Base-by-base conservation (phyloP, 2,113 vertebrate species). In the Thinocorus orbignyianus region DNA sequence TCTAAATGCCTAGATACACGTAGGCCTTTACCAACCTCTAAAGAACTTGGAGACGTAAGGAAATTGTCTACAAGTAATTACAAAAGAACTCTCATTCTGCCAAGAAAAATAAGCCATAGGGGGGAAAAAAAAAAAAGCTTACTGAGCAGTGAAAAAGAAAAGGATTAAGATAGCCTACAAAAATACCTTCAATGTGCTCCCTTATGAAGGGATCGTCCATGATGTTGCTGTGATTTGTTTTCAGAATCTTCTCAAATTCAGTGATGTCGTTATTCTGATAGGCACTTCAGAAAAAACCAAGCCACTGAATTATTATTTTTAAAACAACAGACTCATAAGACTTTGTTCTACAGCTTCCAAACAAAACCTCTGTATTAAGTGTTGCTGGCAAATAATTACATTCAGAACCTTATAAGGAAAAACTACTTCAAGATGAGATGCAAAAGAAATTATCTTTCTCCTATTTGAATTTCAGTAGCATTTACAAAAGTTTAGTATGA, bases 241-340 rank as follows among this genome's bases (percentile, higher is more conserved):
- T 99, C 96, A 99, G 98, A 98, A 99, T 99, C 98, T 99, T 99
- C 98, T 99, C 99, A 99, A 99, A 99, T 97, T 99, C 99, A 93
- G 99, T 99, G 98, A 99, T 99, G 98, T 99, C 99, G 74, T 99
- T 99, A 98, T 99, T 99, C 98, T 99, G 99, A 98, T 99, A 99
- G 98, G 99, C 99, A 99, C 99, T 99, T 97, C 60, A 46, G 85
- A 62, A 93, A 96, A 52, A 91, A 68, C 6, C 41, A 84, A 46
- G 57, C 86, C 57, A 52, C 14, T 22, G 23, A 66, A 78, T 86
- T 86, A 86, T 28, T 70, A 23, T 48, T 79, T 97, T 82, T 85
- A 68, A 42, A 90, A 81, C 89, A 91, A 46, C 9, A 66, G 48
- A 49, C n/a, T 62, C 6, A 2, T 48, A 82, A 48, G 33, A 68